Conservation (phyloP, 2,797 vertebrate species). For the Tokudaia tokunoshimensis region DNA sequence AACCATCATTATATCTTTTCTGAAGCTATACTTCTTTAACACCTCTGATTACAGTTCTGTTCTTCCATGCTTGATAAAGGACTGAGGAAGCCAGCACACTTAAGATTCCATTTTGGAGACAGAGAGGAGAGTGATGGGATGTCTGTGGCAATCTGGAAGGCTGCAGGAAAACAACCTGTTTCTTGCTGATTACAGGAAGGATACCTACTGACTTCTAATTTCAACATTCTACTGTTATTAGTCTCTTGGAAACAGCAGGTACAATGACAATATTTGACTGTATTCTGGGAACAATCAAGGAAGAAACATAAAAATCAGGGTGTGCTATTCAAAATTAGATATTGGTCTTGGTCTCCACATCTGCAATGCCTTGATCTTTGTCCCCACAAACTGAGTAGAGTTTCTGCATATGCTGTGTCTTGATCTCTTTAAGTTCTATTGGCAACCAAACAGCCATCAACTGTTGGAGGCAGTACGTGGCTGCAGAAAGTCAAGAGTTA, state of each 20-base stretch:
- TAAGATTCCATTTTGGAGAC: slow-evolving; percentile 8
- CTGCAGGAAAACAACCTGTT: slow-evolving; percentile 11
- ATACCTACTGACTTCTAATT: not conserved
- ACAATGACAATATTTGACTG: slow-evolving; percentile 13
- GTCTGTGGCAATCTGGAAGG: not conserved
- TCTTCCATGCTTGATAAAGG: not conserved
- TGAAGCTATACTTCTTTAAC: slow-evolving; percentile 35
- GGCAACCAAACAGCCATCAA: not conserved
- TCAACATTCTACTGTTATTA: not conserved
- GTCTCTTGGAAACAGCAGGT: slow-evolving; percentile 46
- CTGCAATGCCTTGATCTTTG: not conserved
- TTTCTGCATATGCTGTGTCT: not conserved
- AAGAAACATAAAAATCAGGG: not conserved
- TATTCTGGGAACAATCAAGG: slow-evolving; percentile 26
- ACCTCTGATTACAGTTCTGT: slow-evolving; percentile 60
- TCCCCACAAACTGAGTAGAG: not conserved
- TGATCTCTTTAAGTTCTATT: not conserved
- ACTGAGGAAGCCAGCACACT: slow-evolving; percentile 34
- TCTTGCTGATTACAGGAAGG: not conserved
- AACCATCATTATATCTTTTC: slow-evolving; percentile 17
- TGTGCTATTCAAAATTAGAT: slow-evolving; percentile 35
- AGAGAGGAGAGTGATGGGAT: slow-evolving; percentile 30
- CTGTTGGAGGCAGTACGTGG: not conserved
- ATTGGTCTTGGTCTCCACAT: not conserved
- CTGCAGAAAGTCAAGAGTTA: slow-evolving; percentile 45